A percentile compares a stretch with the other conserved stretches of the same genome.
Conservation (phyloP, 2,797 vertebrate genomes). For the Dallia pectoralis region DNA sequence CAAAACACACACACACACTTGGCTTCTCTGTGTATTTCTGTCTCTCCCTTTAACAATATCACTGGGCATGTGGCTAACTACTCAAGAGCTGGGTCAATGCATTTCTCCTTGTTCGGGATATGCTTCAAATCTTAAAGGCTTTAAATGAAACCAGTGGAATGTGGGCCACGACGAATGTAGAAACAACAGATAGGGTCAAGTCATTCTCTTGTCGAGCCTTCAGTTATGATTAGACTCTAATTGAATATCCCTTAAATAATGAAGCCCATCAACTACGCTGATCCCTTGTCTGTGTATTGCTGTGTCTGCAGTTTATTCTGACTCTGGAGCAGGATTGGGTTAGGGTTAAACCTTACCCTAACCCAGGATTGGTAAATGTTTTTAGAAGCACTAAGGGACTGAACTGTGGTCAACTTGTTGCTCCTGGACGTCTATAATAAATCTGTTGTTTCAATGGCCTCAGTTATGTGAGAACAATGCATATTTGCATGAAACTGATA, state of each 20-base stretch:
- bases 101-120: not conserved
- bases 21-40: conserved; percentile 28
- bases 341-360: no score
- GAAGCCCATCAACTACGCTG: not conserved
- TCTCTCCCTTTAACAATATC: conserved; percentile 43
- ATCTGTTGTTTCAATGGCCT: conserved; percentile 51
- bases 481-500: conserved; percentile 12
- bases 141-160: conserved; percentile 55
- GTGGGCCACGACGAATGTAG: not conserved
- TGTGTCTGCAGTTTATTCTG: not conserved
- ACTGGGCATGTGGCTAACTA: conserved; percentile 56
- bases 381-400: conserved; percentile 16
- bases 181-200: conserved; percentile 6
- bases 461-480: conserved; percentile 19
- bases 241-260: not conserved
- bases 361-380: not conserved
- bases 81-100: conserved; percentile 47
- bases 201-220: not conserved
- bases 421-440: conserved; percentile 49
- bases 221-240: not conserved
- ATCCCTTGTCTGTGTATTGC: not conserved
- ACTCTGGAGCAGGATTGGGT: no score
- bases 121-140: conserved; percentile 41
- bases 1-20: conserved; percentile 5
- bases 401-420: conserved; percentile 55